These are phyloP conservation scores for Pseudomugil tenellus DNA, from an alignment of 2,797 vertebrate species.

Conservation along the genomic window DNA sequence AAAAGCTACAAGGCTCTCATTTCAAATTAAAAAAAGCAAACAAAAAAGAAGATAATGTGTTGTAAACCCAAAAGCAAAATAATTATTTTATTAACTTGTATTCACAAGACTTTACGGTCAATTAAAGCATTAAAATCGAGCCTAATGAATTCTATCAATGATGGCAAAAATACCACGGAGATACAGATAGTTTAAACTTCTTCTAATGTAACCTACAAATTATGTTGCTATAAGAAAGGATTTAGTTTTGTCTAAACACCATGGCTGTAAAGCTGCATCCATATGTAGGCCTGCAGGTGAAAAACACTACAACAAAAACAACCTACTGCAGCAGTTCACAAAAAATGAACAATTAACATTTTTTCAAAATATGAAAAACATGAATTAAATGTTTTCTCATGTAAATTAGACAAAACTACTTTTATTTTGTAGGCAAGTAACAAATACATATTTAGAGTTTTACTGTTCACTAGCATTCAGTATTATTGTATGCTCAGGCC, in stretches of 20 bases:
- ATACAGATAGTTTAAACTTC: not conserved
- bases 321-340: too few relatives aligned
- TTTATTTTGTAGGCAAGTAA: too few relatives aligned
- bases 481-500: not conserved
- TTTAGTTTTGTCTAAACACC: conserved; percentile 2
- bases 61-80: conserved; percentile 35
- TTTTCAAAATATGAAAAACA: not conserved
- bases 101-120: conserved; percentile 31
- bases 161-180: conserved; percentile 18
- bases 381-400: too few relatives aligned
- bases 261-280: not conserved
- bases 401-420: not conserved
- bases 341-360: too few relatives aligned
- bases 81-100: conserved; percentile 29
- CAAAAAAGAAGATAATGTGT: conserved; percentile 24
- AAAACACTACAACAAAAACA: not conserved
- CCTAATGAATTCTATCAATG: conserved; percentile 19
- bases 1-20: conserved; percentile 48
- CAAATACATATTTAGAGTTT: not conserved
- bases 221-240: not conserved
- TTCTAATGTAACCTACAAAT: not conserved
- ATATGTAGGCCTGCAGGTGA: not conserved
- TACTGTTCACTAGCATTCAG: too few relatives aligned
- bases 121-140: conserved; percentile 31
- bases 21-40: conserved; percentile 23